phyloP scores from a whole-genome alignment of 2,797 vertebrate genomes.

The Helostoma temminkii region DNA sequence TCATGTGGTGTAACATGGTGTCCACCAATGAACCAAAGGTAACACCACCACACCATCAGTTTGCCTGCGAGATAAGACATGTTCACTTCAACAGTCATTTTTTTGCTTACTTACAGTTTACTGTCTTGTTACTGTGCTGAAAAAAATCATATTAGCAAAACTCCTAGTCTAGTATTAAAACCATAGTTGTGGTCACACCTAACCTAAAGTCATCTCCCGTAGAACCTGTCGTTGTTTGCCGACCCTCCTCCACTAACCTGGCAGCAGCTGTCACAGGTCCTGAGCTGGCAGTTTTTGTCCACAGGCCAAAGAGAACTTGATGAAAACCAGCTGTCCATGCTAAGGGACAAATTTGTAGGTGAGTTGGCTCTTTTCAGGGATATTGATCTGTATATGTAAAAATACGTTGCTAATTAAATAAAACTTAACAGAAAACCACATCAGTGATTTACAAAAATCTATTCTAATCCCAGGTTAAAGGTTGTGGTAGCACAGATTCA shows the following conservation, averaged over 20 bases:
- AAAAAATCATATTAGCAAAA: too few relatives aligned
- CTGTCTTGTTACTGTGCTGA: background rate
- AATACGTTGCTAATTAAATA: too few relatives aligned
- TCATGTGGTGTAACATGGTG: conserved; percentile 93
- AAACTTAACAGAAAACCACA: too few relatives aligned
- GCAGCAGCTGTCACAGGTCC: conserved; percentile 88
- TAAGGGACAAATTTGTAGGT: conserved; percentile 85
- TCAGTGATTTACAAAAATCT: too few relatives aligned
- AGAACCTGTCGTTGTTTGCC: conserved; percentile 91
- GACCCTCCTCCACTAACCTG: conserved; percentile 88
- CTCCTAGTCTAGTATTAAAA: too few relatives aligned
- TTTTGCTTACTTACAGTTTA: background rate
- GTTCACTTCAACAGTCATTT: too few relatives aligned
- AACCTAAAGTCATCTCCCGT: background rate
- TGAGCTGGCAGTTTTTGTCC: conserved; percentile 96
- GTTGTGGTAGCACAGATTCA: too few relatives aligned
- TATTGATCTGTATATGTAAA: too few relatives aligned
- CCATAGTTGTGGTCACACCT: too few relatives aligned
- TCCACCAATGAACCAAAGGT: conserved; percentile 84
- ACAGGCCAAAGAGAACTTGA: conserved; percentile 89
- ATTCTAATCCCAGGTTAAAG: too few relatives aligned
- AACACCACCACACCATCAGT: conserved; percentile 27
- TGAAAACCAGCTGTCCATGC: conserved; percentile 87
- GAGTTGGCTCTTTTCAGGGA: conserved; percentile 11
- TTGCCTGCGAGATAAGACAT: background rate